phyloP scores from a whole-genome alignment of 2,113 vertebrate genomes.

The Murina feae region DNA sequence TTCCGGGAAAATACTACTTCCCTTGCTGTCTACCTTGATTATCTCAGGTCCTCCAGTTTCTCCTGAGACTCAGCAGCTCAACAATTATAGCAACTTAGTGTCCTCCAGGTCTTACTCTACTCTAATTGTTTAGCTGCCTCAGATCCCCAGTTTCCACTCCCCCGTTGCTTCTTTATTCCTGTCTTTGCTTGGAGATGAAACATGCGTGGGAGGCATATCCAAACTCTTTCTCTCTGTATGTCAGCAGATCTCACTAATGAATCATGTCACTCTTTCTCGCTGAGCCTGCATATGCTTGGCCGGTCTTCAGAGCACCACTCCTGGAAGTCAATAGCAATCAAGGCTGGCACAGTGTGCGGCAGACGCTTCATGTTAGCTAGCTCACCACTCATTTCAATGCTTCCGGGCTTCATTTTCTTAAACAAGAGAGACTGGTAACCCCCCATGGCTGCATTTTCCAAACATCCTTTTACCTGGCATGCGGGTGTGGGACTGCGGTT shows the following conservation, averaged over 20 bases:
- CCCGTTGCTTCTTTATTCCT: neutral
- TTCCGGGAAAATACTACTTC: neutral
- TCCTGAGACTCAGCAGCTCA: neutral
- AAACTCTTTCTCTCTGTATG: neutral
- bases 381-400: neutral
- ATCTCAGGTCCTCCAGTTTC: neutral
- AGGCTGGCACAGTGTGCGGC: neutral
- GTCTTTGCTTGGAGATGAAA: neutral
- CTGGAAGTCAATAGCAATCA: slow-evolving; percentile 50
- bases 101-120: neutral
- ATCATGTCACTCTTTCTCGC: slow-evolving; percentile 39
- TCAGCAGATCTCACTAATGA: slow-evolving; percentile 29
- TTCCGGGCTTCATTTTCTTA: neutral
- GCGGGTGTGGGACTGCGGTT: neutral
- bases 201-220: neutral
- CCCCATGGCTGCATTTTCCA: neutral
- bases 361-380: neutral
- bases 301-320: neutral
- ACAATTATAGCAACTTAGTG: neutral
- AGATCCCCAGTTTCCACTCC: neutral
- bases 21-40: neutral
- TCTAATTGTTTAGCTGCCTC: neutral
- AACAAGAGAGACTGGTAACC: neutral
- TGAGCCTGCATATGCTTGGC: slow-evolving; percentile 17
- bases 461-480: neutral